A percentile compares a stretch with the other conserved stretches of the same genome.
Conservation (phyloP, 53 echinoderm and acorn worm genomes). For the Holothuria leucospilota region DNA sequence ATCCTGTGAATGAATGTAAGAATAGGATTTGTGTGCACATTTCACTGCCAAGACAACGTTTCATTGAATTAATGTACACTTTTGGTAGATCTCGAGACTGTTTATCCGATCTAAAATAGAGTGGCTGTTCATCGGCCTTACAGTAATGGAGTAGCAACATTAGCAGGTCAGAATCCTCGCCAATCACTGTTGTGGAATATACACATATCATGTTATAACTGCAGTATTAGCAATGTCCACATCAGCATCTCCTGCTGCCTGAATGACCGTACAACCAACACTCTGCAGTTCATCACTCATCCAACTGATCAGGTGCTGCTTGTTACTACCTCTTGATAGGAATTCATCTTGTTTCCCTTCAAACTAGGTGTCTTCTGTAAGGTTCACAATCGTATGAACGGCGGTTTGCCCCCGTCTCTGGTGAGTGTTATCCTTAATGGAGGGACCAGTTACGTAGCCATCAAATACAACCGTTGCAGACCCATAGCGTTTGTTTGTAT, state of each 20-base stretch:
- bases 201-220: too few species aligned
- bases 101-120: too few species aligned
- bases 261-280: neutral
- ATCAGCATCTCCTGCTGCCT: neutral
- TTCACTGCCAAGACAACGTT: neutral
- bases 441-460: neutral
- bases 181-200: too few species aligned
- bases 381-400: constrained; percentile 1
- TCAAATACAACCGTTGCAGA: neutral
- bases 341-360: neutral
- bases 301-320: neutral
- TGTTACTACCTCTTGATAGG: neutral
- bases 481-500: neutral
- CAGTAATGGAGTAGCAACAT: too few species aligned
- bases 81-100: neutral
- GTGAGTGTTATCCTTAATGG: constrained; percentile 16
- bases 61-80: constrained; percentile 2
- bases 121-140: neutral
- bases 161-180: too few species aligned
- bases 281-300: neutral
- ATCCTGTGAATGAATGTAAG: neutral
- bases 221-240: neutral
- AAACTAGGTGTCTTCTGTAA: neutral
- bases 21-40: neutral
- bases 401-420: neutral